These are phyloP conservation scores for Phymastichus coffea DNA, from an alignment of 1,140 invertebrate genomes.

Conservation along the genomic window DNA sequence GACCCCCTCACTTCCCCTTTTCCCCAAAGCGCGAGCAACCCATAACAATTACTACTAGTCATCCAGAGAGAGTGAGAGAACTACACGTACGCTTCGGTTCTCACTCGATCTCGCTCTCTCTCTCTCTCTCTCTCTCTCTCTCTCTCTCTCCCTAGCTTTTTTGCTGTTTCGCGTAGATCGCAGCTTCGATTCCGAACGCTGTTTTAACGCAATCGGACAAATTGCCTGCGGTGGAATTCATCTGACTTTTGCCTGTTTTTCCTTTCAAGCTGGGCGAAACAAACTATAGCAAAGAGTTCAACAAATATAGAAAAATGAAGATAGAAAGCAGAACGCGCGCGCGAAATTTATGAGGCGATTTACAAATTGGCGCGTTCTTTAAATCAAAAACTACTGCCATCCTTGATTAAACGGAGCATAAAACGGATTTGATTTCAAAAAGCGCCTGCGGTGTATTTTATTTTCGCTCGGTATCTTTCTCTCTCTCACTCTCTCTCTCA, in stretches of 20 bases:
- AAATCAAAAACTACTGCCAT: slow-evolving; percentile 54
- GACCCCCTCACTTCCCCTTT: neutral
- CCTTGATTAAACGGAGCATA: slow-evolving; percentile 53
- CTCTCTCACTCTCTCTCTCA: neutral
- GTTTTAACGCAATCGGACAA: slow-evolving; percentile 20
- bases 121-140: slow-evolving; percentile 26
- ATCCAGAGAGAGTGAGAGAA: no score
- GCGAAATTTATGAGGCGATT: slow-evolving; percentile 56
- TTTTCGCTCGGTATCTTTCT: neutral
- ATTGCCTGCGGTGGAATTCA: slow-evolving; percentile 15
- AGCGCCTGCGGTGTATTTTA: no score
- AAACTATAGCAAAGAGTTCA: no score
- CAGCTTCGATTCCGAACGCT: no score
- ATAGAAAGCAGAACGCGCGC: neutral
- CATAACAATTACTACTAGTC: slow-evolving; percentile 23
- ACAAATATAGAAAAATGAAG: neutral
- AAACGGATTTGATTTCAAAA: slow-evolving; percentile 40
- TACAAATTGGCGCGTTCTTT: slow-evolving; percentile 57
- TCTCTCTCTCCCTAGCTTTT: slow-evolving; percentile 24
- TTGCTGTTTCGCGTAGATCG: no score
- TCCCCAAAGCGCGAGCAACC: slow-evolving; percentile 1
- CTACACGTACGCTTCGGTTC: neutral
- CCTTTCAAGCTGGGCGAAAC: no score
- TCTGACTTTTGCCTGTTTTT: neutral
- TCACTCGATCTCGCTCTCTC: no score